A percentile compares a stretch with the other conserved stretches of the same genome.
Evolutionary conservation across 2,888 invertebrate species (phyloP).

Genomic region (Lasioglossum figueresi): DNA sequence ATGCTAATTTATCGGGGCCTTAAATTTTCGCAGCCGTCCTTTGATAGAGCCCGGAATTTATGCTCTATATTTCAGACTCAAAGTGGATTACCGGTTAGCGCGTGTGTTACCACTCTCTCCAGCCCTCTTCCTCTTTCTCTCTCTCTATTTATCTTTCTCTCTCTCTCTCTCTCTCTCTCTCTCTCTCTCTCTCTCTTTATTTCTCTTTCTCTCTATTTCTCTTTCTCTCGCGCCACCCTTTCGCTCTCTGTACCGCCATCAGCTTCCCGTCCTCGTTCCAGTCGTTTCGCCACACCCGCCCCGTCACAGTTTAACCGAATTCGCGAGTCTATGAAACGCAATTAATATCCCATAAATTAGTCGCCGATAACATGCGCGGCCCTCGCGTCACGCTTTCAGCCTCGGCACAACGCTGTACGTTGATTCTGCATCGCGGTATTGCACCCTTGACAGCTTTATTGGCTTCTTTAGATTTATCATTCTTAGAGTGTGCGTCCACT

Average conservation of each 20-base stretch:
- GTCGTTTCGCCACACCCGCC: conserved; percentile 19
- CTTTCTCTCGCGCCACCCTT: conserved; percentile 16
- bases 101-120: conserved; percentile 46
- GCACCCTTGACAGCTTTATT: neutral
- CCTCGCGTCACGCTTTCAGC: neutral
- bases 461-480: neutral
- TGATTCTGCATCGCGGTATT: neutral
- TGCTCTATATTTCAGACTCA: conserved; percentile 78
- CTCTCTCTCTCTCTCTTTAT: neutral
- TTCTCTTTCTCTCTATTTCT: conserved; percentile 22
- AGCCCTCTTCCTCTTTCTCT: conserved; percentile 11
- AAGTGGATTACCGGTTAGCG: conserved; percentile 73
- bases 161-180: conserved; percentile 20
- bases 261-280: neutral
- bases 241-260: conserved; percentile 14
- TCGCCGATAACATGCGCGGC: conserved; percentile 24
- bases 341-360: conserved; percentile 23
- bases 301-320: conserved; percentile 41
- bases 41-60: conserved; percentile 74
- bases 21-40: conserved; percentile 77
- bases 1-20: conserved; percentile 82
- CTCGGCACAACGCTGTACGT: neutral
- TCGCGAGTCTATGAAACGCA: conserved; percentile 25
- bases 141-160: neutral
- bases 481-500: neutral